Base-by-base conservation (phyloP, 2,113 vertebrate species). In the Ammodytes dubius region DNA sequence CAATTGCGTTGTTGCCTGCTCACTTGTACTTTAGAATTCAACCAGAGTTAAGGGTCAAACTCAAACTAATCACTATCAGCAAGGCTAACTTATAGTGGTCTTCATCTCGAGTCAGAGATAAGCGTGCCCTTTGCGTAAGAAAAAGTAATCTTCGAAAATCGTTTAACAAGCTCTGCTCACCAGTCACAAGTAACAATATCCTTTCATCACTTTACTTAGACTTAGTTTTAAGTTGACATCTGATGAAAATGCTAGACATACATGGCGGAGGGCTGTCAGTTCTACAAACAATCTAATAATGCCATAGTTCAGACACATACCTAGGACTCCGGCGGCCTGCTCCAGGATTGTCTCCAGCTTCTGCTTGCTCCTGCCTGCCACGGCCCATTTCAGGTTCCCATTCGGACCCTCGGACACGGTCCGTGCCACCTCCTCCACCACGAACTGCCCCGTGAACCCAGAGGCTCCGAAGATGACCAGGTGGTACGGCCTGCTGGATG, bases 391-490 rank as follows among this genome's bases (percentile, higher is more conserved):
- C 87, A 97, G 87, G 40, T 47, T 89, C 45, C 93, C 88, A 4
- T 87, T 89, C 10, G 93, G 94, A 78, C 92, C 92, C 53, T 95
- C 96, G 35, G 81, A 90, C 37, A 89, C 93, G 6, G 93, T 94
- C 68, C 97, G 96, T 39, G 96, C 96, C 64, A 97, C 94, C 86
- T 99, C 97, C 76, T 97, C 96, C 5, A 96, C 95, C 88, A 99
- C 97, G 54, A 96, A 98, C 91, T 97, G 97, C 2, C 98, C 98
- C 0, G 98, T 99, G 84, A 99, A 99, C 17, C 97, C 98, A 0
- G 97, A 97, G 60, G 98, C 98, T 45, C 97, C 97, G 69, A 98
- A 96, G 67, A 99, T 94, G 27, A 98, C 95, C 59, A 98, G 82
- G 6, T 95, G 95, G 79, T 95, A 98, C 1, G 94, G 94, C 77